Evolutionary conservation across 2,113 vertebrate species (phyloP), one percentile per base, ranked within the genome.

Genomic region (Ptychochromis oligacanthus): DNA sequence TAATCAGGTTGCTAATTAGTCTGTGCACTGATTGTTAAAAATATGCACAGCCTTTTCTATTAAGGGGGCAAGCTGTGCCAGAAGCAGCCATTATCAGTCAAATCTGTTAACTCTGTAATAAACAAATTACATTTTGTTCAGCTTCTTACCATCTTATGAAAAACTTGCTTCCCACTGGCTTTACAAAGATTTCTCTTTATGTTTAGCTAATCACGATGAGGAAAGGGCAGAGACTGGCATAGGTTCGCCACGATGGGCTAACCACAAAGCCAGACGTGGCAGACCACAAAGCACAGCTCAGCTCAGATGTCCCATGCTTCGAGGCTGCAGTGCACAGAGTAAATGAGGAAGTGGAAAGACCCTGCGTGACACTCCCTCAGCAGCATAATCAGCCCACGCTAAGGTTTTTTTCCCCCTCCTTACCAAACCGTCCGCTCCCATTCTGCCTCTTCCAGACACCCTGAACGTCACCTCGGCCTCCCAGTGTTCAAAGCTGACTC

Each of bases 351-450:
- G 26, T 38, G 13, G 3, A 59, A 79, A 43, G n/a, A 22, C 46
- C 9, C 15, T 10, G 6, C 18, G 65, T 54, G 7, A 36, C 11
- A 56, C 31, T 18, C 38, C 20, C 2, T 6, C 22, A 26, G 11
- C 36, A 72, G 40, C 43, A 36, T 58, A 22, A 40, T 38, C 2
- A 49, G n/a, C 26, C 6, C 14, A 56, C 20, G 46, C 4, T 4
- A 15, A 22, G 24, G 24, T 31, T 56, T 60, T 2, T 15, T n/a
- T n/a, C n/a, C 1, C 13, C 4, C 18, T 72, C 14, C 92, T 84
- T 96, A 99, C 98, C 96, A 99, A 89, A 76, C 98, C 98, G 65
- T 99, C 98, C 0, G 98, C 98, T 93, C 98, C 98, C 79, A 97
- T 97, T 80, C 98, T 95, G 60, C 98, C 97, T 94, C 98, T 94